Conservation (phyloP, 92 coral and sea anemone species). For the Phenganax marumi region DNA sequence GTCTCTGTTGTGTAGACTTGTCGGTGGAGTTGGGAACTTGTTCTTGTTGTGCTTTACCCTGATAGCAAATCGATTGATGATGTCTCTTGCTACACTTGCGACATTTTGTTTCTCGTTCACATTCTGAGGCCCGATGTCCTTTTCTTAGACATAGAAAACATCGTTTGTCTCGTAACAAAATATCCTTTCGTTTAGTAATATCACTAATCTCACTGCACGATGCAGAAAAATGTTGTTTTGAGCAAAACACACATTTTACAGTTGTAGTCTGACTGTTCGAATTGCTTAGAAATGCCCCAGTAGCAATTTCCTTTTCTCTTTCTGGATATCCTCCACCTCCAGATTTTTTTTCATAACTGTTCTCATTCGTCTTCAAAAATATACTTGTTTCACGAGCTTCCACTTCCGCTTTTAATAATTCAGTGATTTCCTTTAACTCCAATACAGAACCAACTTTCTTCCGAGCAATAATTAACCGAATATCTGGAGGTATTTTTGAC, state of each 20-base stretch:
- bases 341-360: background rate
- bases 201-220: background rate
- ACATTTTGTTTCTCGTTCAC: background rate
- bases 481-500: conserved; percentile 20
- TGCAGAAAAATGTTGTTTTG: background rate
- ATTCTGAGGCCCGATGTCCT: background rate
- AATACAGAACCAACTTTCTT: background rate
- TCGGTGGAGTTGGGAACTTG: background rate
- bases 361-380: background rate
- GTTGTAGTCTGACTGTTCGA: background rate
- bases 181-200: background rate
- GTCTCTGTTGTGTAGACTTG: too few relatives aligned
- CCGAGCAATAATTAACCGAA: conserved; percentile 4
- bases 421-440: background rate
- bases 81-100: background rate
- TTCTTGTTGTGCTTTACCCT: background rate
- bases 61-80: background rate
- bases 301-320: background rate
- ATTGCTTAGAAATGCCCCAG: conserved; percentile 3
- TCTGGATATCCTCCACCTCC: background rate
- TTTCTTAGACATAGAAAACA: too few relatives aligned
- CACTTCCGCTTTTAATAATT: conserved; percentile 7
- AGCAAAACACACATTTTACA: background rate
- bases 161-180: background rate
- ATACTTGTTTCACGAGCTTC: conserved; percentile 16